These are phyloP conservation scores for Rhinopomastus cyanomelas DNA, from an alignment of 2,113 vertebrate species.

Conservation along the genomic window DNA sequence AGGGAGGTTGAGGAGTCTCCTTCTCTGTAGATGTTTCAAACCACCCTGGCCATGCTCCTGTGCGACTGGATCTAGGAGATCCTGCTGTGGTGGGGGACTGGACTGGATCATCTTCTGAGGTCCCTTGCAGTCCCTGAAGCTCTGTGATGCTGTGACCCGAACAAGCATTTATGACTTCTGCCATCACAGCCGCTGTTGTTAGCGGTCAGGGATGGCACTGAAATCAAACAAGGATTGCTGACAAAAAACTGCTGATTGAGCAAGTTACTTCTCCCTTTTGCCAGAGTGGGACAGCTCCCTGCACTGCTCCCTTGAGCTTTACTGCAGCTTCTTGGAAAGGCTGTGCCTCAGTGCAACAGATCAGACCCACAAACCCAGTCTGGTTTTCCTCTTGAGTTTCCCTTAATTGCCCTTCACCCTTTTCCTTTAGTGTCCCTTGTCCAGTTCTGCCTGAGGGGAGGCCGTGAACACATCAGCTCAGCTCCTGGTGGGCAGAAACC, in stretches of 20 bases:
- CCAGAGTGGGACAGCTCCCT: not conserved
- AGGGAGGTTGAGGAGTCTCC: too few relatives aligned
- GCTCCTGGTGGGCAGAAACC: not conserved
- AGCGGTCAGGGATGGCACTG: not conserved
- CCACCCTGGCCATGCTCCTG: too few relatives aligned
- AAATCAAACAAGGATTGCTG: constrained; percentile 34
- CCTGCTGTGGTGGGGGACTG: too few relatives aligned
- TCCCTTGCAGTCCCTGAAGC: too few relatives aligned
- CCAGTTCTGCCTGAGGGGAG: not conserved
- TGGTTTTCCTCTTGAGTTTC: not conserved
- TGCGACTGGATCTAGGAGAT: too few relatives aligned
- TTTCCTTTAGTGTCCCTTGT: too few relatives aligned
- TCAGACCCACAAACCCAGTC: not conserved
- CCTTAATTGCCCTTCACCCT: not conserved
- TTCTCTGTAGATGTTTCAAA: too few relatives aligned
- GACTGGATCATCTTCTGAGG: too few relatives aligned
- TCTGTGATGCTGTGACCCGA: too few relatives aligned
- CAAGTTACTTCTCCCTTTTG: constrained; percentile 25
- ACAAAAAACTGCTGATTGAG: constrained; percentile 1
- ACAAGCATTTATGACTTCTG: not conserved
- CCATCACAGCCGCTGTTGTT: not conserved
- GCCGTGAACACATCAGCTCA: not conserved
- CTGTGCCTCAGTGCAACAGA: not conserved
- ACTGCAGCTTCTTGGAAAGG: not conserved
- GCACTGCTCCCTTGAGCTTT: not conserved